Base-by-base conservation (phyloP, 2,113 vertebrate genomes). In the Galeopterus variegatus region DNA sequence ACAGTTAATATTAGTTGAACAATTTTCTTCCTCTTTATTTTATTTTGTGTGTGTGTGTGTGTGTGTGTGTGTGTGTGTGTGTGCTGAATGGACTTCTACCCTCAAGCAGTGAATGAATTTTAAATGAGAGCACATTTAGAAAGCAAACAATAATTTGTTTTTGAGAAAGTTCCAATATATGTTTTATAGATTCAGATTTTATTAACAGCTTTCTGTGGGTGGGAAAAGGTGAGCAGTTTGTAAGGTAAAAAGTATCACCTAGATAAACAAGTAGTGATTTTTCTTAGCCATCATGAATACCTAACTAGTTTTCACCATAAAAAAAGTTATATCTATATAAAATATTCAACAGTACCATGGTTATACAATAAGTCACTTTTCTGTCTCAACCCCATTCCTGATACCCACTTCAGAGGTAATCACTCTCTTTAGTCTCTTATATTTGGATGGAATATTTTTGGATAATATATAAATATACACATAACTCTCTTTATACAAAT, bases 101-200 rank as follows among this genome's bases (percentile, higher is more conserved):
- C 36, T 84, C 23, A 73, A 41, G 28, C 90, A 90, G 79, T 84
- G 26, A 96, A 50, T 18, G 28, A 83, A 45, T 36, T 76, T 17
- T 76, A 52, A 88, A 72, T 77, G 26, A 48, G 17, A 17, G 2
- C 54, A 80, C 67, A 75, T 48, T 76, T 89, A 84, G 23, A 77
- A 79, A 94, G 36, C 41, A 93, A 90, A 86, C 36, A 50, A 80
- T 93, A 90, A 48, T 82, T 88, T 82, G 14, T 72, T 73, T 79
- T 86, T 86, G 67, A 75, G 36, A 86, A 64, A 87, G 21, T 8
- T 26, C 75, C 50, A 75, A 21, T 90, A 14, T 72, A 82, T 69
- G 15, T 93, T 80, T 87, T 81, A 83, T 69, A 83, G 50, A 88
- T 67, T 69, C 50, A 70, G 19, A 19, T 72, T 21, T 76, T 91